These are phyloP conservation scores for Acanthochromis polyacanthus DNA, from an alignment of 2,113 vertebrate species.

Conservation along the genomic window DNA sequence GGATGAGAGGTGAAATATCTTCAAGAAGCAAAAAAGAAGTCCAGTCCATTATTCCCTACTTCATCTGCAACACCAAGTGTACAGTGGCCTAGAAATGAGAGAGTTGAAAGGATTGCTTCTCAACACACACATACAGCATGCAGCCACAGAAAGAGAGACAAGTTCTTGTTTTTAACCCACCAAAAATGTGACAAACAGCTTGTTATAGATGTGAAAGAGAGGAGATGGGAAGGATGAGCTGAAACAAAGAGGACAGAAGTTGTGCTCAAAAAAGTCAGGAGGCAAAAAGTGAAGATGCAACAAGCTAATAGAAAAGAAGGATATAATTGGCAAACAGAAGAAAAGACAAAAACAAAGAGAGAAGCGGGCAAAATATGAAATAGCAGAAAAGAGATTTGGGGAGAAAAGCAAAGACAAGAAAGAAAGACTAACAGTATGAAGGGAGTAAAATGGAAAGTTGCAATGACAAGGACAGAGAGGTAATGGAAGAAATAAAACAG, in stretches of 20 bases:
- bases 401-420: background rate
- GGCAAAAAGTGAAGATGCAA: background rate
- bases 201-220: constrained; percentile 1
- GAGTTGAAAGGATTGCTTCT: too few species aligned
- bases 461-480: background rate
- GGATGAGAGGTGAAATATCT: too few species aligned
- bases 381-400: background rate
- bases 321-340: background rate
- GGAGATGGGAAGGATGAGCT: background rate
- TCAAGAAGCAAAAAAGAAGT: too few species aligned
- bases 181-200: background rate
- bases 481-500: background rate
- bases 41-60: too few species aligned
- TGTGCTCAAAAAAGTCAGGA: background rate
- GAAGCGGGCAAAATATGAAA: background rate
- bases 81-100: background rate
- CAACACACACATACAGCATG: too few species aligned
- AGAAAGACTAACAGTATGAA: background rate
- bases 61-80: background rate
- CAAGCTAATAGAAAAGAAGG: background rate
- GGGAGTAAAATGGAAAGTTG: background rate
- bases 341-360: background rate
- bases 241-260: too few species aligned
- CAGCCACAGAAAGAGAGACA: background rate
- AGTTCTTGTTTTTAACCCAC: background rate